Conservation (phyloP, 2,113 vertebrate genomes). For the Dinomys branickii region DNA sequence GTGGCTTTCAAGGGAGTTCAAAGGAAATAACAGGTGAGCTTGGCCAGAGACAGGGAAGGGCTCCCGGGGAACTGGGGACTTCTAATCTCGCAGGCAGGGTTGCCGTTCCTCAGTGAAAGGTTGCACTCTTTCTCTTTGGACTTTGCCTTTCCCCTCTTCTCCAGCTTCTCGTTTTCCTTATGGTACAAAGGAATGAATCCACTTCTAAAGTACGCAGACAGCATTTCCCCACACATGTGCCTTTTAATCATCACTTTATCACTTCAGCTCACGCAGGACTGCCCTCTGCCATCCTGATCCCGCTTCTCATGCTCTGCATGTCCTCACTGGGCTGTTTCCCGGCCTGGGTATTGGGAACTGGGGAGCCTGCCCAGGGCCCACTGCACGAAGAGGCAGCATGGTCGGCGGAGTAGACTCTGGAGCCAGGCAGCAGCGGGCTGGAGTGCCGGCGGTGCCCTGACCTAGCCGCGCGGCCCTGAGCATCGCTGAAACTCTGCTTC, state of each 20-base stretch:
- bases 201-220: accelerated
- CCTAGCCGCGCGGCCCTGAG: neutral
- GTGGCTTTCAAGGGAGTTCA: neutral
- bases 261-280: neutral
- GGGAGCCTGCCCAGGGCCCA: neutral
- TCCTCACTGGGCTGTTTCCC: neutral
- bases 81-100: neutral
- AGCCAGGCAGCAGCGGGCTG: neutral
- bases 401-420: neutral
- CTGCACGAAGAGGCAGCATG: neutral
- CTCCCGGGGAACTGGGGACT: neutral
- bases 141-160: neutral
- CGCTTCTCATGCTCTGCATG: neutral
- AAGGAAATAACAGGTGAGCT: neutral
- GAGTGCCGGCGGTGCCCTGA: no score
- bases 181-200: neutral
- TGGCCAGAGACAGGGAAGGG: neutral
- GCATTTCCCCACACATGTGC: neutral
- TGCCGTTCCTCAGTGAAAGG: neutral
- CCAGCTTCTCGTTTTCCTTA: neutral
- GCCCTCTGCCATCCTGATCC: neutral
- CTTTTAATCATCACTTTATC: neutral
- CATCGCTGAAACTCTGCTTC: neutral
- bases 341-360: neutral
- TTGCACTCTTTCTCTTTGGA: neutral